Evolutionary conservation across 1,140 invertebrate genomes (phyloP), one percentile per base, ranked within the genome.

Genomic region (Meteorus sp.): DNA sequence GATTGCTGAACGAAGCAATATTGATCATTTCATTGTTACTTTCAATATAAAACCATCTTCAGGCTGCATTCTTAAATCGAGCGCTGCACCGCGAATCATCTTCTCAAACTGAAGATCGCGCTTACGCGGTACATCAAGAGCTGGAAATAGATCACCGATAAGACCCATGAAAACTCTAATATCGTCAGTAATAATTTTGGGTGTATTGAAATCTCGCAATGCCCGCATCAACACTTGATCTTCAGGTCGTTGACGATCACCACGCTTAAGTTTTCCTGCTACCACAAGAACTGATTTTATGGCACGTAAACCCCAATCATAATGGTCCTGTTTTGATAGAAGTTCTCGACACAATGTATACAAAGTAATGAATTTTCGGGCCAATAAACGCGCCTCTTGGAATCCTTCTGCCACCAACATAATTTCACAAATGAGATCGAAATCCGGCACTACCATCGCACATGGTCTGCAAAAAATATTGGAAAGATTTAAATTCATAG

Each of bases 351-450:
- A 96, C 47, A 97, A 76, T 0, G 87, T 92, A 73, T 95, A 96
- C 0, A 95, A 79, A 0, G 93, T 95, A 61, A 95, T 93, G 75
- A 96, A 95, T 76, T 95, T 96, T 56, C 92, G 82, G n/a, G 92
- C 92, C 27, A 95, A 75, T 1, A 93, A 74, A 64, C 91, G 83
- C 6, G 93, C 92, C 61, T 95, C 92, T 65, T 94, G 86, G 73
- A 96, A 95, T 25, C 93, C 94, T 80, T 95, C 93, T 25, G 93
- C 92, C 1, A 95, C 92, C 75, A 97, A 85, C 90, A 95, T 95
- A 70, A 95, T 95, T 82, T 96, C 93, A 75, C 91, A 93, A 74
- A 96, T 97, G 65, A 96, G 76, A 68, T 93, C 93, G 78, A 94
- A 93, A 77, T 96, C 93, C 0, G 94, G 93, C 1, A 95, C 93